phyloP scores from a whole-genome alignment of 2,797 vertebrate genomes.

The Discoglossus pictus region DNA sequence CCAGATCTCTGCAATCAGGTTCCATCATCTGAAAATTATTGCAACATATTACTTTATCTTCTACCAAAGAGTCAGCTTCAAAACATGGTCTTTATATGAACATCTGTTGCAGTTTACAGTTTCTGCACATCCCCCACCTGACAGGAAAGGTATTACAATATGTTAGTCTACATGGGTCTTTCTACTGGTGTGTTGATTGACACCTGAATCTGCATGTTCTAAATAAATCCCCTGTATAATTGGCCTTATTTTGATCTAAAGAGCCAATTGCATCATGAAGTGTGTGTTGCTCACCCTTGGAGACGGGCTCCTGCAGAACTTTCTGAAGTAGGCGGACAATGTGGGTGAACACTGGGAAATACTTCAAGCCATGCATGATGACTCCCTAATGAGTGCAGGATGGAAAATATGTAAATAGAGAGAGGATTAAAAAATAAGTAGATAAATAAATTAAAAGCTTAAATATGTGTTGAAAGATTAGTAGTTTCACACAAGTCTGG shows the following conservation, averaged over 20 bases:
- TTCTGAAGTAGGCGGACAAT: not conserved
- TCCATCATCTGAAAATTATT: too few species aligned
- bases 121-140: not conserved
- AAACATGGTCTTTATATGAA: not conserved
- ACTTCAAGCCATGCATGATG: slow-evolving; percentile 17
- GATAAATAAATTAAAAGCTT: not conserved
- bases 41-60: not conserved
- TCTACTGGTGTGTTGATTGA: slow-evolving; percentile 7
- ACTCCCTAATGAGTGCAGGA: slow-evolving; percentile 7
- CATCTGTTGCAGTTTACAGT: slow-evolving; percentile 7
- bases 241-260: slow-evolving; percentile 2
- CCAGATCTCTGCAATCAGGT: too few species aligned
- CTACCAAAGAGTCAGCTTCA: not conserved
- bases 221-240: slow-evolving; percentile 3
- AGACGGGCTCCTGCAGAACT: slow-evolving; percentile 4
- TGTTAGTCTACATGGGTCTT: not conserved
- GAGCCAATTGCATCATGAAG: slow-evolving; percentile 6
- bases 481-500: too few species aligned
- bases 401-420: slow-evolving; percentile 11
- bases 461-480: too few species aligned
- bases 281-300: slow-evolving; percentile 12
- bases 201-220: slow-evolving; percentile 10
- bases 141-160: not conserved
- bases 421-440: slow-evolving; percentile 1
- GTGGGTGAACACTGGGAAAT: slow-evolving; percentile 10